A percentile compares a stretch with the other conserved stretches of the same genome.
These are phyloP conservation scores for Gymnobelideus leadbeateri DNA, from an alignment of 2,113 vertebrate species.

Conservation along the genomic window DNA sequence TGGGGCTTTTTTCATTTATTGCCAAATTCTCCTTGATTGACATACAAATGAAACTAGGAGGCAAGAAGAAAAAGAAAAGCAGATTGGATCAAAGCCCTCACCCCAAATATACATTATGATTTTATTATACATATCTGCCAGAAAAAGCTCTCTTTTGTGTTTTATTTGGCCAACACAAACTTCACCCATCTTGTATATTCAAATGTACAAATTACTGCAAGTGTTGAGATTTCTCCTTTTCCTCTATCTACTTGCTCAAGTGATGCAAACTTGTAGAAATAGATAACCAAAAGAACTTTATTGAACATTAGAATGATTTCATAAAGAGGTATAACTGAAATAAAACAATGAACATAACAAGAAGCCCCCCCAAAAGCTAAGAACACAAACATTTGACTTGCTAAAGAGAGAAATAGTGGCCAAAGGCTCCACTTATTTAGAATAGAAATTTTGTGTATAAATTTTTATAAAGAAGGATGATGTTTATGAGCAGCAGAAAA, in stretches of 20 bases:
- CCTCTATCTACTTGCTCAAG: background rate
- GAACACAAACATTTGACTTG: background rate
- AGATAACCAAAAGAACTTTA: background rate
- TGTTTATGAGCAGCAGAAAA: background rate
- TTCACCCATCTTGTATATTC: background rate
- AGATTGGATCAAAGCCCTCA: background rate
- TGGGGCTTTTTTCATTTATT: background rate
- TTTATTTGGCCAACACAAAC: background rate
- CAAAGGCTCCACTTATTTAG: background rate
- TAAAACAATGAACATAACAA: background rate
- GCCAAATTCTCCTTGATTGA: background rate
- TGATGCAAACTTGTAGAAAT: background rate
- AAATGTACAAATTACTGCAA: background rate
- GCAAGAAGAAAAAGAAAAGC: background rate
- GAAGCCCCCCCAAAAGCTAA: background rate
- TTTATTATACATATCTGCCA: no score
- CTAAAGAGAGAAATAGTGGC: background rate
- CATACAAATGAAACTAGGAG: background rate
- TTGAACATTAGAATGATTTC: background rate
- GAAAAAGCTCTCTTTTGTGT: no score
- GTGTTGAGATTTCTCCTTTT: background rate
- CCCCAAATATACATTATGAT: background rate
- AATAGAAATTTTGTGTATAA: background rate
- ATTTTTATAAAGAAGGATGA: background rate
- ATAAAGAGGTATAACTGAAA: background rate